phyloP scores from a whole-genome alignment of 2,113 vertebrate genomes.

The Entomyzon cyanotis region DNA sequence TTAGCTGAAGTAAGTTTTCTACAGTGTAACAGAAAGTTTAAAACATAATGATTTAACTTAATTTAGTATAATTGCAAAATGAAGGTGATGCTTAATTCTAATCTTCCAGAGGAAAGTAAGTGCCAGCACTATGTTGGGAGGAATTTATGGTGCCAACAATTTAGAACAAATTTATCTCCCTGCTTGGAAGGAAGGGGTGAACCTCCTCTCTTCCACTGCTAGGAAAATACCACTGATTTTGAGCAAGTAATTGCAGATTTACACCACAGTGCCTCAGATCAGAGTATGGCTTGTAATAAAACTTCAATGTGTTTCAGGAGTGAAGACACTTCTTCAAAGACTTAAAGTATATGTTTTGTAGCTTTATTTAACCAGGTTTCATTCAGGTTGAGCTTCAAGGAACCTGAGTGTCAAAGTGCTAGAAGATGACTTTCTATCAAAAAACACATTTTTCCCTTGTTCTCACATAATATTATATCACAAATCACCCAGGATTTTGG shows the following conservation, averaged over 20 bases:
- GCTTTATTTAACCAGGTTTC: slow-evolving; percentile 20
- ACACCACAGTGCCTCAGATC: not conserved
- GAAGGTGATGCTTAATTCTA: slow-evolving; percentile 5
- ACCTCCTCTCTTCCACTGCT: not conserved
- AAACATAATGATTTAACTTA: slow-evolving; percentile 17
- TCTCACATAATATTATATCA: not conserved
- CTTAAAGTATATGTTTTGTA: not conserved
- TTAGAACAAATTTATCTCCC: not conserved
- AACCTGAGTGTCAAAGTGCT: not conserved
- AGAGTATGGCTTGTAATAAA: not conserved
- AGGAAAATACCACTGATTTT: not conserved
- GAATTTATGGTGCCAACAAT: not conserved
- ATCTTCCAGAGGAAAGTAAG: not conserved
- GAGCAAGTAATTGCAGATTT: not conserved
- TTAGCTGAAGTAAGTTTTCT: not conserved
- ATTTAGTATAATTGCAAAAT: not conserved
- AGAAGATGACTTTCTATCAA: slow-evolving; percentile 4
- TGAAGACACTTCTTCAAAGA: not conserved
- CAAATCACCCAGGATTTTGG: not conserved
- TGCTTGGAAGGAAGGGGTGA: not conserved
- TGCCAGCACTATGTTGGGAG: not conserved
- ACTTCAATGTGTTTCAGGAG: not conserved
- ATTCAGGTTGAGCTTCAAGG: slow-evolving; percentile 1
- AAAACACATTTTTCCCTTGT: not conserved
- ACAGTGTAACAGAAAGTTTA: not conserved